Conservation (phyloP, 2,888 invertebrate genomes). For the Drosophila atripex region DNA sequence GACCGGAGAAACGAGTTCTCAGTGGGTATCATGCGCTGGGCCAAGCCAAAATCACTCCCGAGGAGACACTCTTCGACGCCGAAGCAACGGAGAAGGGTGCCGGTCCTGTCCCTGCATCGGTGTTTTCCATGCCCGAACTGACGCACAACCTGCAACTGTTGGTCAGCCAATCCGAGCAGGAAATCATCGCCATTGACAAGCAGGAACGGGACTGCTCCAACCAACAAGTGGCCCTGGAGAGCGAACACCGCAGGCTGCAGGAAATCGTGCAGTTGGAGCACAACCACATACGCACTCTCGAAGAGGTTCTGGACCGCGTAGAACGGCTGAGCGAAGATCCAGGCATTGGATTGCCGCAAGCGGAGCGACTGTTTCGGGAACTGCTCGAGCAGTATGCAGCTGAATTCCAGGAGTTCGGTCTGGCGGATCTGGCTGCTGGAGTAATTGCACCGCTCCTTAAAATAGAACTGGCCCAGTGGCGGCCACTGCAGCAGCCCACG, state of each 20-base stretch:
- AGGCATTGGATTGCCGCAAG: constrained; percentile 84
- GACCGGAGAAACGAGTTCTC: constrained; percentile 95
- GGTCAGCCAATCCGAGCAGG: constrained; percentile 97
- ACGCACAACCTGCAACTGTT: constrained; percentile 95
- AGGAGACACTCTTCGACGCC: constrained; percentile 87
- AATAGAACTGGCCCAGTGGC: constrained; percentile 90
- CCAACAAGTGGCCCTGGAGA: constrained; percentile 90
- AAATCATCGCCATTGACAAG: constrained; percentile 94
- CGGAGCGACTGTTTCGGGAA: constrained; percentile 82
- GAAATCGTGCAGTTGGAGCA: constrained; percentile 89
- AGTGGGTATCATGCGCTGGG: constrained; percentile 96
- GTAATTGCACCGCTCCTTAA: constrained; percentile 93
- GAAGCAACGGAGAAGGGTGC: constrained; percentile 75
- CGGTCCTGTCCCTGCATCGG: constrained; percentile 58
- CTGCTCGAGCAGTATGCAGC: constrained; percentile 87
- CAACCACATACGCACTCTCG: constrained; percentile 88
- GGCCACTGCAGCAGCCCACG: constrained; percentile 89
- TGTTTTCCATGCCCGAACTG: constrained; percentile 94
- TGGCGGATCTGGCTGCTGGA: constrained; percentile 92
- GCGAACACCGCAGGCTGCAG: constrained; percentile 90
- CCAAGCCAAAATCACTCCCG: constrained; percentile 85
- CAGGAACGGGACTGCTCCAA: constrained; percentile 91
- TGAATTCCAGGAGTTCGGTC: constrained; percentile 93
- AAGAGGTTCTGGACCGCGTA: constrained; percentile 88
- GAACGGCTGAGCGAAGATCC: constrained; percentile 84